phyloP scores from a whole-genome alignment of 2,113 vertebrate genomes.

The Paedocypris sp. region DNA sequence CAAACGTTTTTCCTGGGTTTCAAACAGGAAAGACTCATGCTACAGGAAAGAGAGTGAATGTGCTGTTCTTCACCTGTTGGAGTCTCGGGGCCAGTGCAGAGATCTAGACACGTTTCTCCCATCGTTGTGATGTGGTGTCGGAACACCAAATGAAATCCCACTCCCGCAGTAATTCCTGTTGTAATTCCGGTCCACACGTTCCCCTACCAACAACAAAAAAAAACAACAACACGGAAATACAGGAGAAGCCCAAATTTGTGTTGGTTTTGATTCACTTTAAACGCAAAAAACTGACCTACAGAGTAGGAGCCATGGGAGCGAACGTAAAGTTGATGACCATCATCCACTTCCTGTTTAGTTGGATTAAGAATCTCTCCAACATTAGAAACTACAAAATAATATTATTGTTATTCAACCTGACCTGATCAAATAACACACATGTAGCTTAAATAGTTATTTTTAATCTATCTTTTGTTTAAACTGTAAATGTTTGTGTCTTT shows the following conservation, averaged over 20 bases:
- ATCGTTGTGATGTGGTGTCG: conserved; percentile 68
- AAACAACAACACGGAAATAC: too few relatives aligned
- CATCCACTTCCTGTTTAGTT: conserved; percentile 59
- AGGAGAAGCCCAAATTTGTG: too few relatives aligned
- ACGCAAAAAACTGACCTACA: conserved; percentile 52
- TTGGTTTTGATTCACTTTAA: too few relatives aligned
- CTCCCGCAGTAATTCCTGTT: conserved; percentile 49
- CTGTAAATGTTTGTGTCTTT: too few relatives aligned
- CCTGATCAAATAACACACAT: too few relatives aligned
- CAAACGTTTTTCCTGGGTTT: too few relatives aligned
- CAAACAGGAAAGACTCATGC: neutral
- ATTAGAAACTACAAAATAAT: conserved; percentile 35
- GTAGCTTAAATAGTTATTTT: too few relatives aligned
- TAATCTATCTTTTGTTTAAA: too few relatives aligned
- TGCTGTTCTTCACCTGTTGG: conserved; percentile 54
- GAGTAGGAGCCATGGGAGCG: conserved; percentile 66
- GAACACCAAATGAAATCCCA: conserved; percentile 60
- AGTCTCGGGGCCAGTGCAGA: conserved; percentile 62
- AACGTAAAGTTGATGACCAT: conserved; percentile 61
- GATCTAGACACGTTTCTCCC: conserved; percentile 54
- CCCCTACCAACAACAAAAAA: conserved; percentile 55
- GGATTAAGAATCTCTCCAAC: conserved; percentile 66
- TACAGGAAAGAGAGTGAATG: neutral
- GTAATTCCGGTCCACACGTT: conserved; percentile 70
- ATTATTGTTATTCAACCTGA: too few relatives aligned